Evolutionary conservation across 2,888 invertebrate species (phyloP), one percentile per base, ranked within the genome.

Genomic region (Xylocampa areola): DNA sequence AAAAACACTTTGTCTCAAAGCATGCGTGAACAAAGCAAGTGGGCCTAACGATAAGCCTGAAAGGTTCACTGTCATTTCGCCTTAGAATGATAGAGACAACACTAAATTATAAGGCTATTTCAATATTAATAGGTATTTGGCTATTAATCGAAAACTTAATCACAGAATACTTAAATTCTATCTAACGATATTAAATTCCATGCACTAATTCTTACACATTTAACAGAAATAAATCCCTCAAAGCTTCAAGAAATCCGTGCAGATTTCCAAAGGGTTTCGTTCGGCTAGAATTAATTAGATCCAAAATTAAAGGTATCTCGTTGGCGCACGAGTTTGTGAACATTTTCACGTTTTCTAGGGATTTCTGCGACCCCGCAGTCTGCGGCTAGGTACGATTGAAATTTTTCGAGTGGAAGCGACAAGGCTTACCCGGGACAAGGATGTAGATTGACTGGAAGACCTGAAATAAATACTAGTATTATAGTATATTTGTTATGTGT

Each of bases 381-480:
- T 88, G 89, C 80, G 85, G 85, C 81, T 84, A 86, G 85, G 84
- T 84, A 82, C 89, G 90, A 91, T 92, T 91, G 92, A 90, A 90
- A 79, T 92, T 92, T 92, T 92, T 92, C 92, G 86, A 91, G 92
- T 92, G 92, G 91, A 92, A 92, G 88, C 85, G 91, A 90, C 90
- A 85, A 89, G 82, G 84, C 83, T 87, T 84, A 84, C 82, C 60
- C 51, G n/a, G 13, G 10, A 40, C 48, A 4, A 21, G 11, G 53
- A 54, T 39, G 5, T 64, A 58, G 2, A 5, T 43, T 44, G 39
- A 54, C 76, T 80, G 49, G 79, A 85, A 75, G 71, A 7, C 17
- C n/a, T 39, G 0, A 5, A 19, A 13, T 4, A n/a, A n/a, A n/a
- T n/a, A n/a, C n/a, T n/a, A n/a, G n/a, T n/a, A n/a, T n/a, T n/a